A percentile compares a stretch with the other conserved stretches of the same genome.
phyloP scores from a whole-genome alignment of 92 coral and sea anemone species.

The Paramuricea clavata region DNA sequence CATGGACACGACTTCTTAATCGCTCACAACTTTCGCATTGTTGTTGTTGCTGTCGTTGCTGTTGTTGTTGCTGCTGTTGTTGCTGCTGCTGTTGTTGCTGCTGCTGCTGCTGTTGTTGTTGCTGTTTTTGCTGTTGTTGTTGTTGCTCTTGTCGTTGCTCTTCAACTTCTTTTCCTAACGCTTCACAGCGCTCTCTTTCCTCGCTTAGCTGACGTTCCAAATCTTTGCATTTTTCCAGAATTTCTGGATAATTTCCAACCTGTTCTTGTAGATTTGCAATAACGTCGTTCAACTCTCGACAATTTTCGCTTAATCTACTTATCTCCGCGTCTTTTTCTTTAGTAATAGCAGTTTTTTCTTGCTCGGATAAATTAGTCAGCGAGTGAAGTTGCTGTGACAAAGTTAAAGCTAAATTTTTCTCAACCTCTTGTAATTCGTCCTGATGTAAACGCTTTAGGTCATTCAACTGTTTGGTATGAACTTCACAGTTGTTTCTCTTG shows the following conservation, averaged over 20 bases:
- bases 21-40: slow-evolving; percentile 16
- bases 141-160: slow-evolving; percentile 55
- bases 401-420: slow-evolving; percentile 29
- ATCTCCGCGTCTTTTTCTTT: slow-evolving; percentile 55
- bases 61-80: slow-evolving; percentile 45
- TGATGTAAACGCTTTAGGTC: slow-evolving; percentile 57
- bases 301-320: not conserved
- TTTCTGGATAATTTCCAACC: slow-evolving; percentile 29
- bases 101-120: slow-evolving; percentile 46
- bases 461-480: slow-evolving; percentile 25
- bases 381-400: slow-evolving; percentile 33
- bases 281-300: slow-evolving; percentile 39
- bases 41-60: slow-evolving; percentile 40
- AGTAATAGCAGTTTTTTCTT: slow-evolving; percentile 54
- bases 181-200: slow-evolving; percentile 30
- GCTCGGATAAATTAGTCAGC: slow-evolving; percentile 37
- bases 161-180: slow-evolving; percentile 58
- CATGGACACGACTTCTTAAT: slow-evolving; percentile 12
- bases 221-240: slow-evolving; percentile 54
- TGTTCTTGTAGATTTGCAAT: slow-evolving; percentile 27
- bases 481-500: slow-evolving; percentile 43
- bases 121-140: slow-evolving; percentile 35
- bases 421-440: slow-evolving; percentile 54
- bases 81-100: slow-evolving; percentile 21
- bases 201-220: slow-evolving; percentile 70